Evolutionary conservation across 2,797 vertebrate species (phyloP), one percentile per base, ranked within the genome.

Genomic region (Atherinosoma microstoma): DNA sequence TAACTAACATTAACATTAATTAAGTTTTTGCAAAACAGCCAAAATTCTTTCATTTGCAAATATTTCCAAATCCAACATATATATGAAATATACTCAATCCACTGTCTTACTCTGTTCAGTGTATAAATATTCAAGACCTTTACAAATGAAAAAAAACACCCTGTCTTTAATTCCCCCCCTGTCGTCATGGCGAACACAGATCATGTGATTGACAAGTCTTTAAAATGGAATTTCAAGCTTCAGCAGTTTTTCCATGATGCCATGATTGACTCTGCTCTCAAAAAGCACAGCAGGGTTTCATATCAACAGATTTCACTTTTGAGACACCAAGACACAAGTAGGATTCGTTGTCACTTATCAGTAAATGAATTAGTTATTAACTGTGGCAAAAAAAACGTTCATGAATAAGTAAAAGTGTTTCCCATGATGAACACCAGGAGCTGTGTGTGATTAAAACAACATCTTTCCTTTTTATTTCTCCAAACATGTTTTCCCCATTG

Each of bases 211-310:
- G 89, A 83, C 83, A 80, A 61, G 76, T 76, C 73, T 86, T 86
- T 65, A 64, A 91, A 92, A 85, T 86, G 75, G 38, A 84, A 84
- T 93, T 91, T 92, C 84, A 91, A 73, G 91, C 91, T 89, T 73
- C 79, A 74, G 79, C 73, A 68, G 80, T 67, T 87, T 91, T 82
- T 42, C 69, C 45, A 60, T 57, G 80, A 83, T 76, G 88, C 70
- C 47, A 67, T 85, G 76, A 91, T 80, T 61, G 80, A 83, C 65
- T 84, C 24, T 30, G 54, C 73, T 70, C 79, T 80, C 73, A 66
- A 75, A 75, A 51, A 73, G 71, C 70, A 57, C 68, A 69, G 71
- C 27, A 42, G 61, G 61, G 24, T 77, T 86, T 87, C 54, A 54
- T 7, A 18, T 45, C 29, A 45, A 11, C 70, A 78, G 27, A 53